A percentile compares a stretch with the other conserved stretches of the same genome.
Conservation (phyloP, 92 coral and sea anemone species). For the Meandrina meandrites region DNA sequence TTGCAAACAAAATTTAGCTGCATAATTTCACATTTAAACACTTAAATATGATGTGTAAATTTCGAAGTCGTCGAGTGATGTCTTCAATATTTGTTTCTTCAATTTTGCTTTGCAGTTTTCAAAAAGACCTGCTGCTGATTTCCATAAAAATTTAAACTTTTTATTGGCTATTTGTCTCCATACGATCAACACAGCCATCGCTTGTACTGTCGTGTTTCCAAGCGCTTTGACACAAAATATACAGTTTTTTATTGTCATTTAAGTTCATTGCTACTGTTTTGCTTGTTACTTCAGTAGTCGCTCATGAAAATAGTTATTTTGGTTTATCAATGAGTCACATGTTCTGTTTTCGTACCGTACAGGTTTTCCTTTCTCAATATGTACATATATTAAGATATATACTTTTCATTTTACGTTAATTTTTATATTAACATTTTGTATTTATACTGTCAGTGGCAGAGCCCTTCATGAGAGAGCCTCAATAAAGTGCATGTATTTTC, state of each 20-base stretch:
- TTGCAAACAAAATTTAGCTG: constrained; percentile 13
- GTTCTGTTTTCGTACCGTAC: no score
- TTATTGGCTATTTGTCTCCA: not conserved
- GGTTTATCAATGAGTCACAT: not conserved
- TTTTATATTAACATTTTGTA: no score
- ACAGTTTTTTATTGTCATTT: not conserved
- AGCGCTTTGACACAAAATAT: not conserved
- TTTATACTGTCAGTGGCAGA: no score
- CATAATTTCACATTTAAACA: constrained; percentile 27
- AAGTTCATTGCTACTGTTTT: not conserved
- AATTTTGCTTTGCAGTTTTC: not conserved
- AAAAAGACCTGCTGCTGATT: not conserved
- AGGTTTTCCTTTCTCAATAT: no score
- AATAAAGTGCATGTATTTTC: no score
- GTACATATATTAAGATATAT: no score
- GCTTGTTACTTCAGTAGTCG: not conserved
- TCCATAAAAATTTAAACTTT: not conserved
- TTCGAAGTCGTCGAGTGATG: not conserved
- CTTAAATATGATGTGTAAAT: not conserved
- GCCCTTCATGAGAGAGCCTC: no score
- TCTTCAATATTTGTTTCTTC: not conserved
- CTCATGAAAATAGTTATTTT: not conserved
- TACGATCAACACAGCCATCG: not conserved
- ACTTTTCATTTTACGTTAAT: no score
- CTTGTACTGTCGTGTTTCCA: not conserved